phyloP scores from a whole-genome alignment of 2,113 vertebrate species.

The Gallinago undulata region DNA sequence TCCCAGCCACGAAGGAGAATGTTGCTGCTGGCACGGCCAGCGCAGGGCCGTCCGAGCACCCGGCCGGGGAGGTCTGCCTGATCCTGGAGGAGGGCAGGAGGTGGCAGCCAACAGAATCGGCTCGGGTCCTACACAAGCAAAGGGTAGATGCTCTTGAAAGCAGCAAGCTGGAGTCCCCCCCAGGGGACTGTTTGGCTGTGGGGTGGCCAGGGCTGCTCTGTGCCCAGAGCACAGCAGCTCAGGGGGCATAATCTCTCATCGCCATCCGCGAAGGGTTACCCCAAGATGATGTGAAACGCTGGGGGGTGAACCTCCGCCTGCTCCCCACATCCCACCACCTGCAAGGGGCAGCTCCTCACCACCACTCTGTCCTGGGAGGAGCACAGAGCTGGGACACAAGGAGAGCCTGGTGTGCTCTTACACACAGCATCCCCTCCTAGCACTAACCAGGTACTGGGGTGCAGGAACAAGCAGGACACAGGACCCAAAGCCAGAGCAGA shows the following conservation, averaged over 20 bases:
- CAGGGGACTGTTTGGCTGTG: rapidly evolving
- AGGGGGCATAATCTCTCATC: rapidly evolving
- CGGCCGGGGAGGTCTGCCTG: neutral
- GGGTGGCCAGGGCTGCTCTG: neutral
- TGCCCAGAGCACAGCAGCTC: neutral
- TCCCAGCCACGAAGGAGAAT: neutral
- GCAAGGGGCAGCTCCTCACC: neutral
- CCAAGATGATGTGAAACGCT: neutral
- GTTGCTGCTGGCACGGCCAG: slow-evolving; percentile 25
- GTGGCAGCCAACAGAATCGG: rapidly evolving
- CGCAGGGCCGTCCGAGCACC: neutral
- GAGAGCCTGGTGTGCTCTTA: neutral
- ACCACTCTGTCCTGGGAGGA: neutral
- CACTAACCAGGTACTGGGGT: rapidly evolving
- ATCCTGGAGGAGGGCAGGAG: neutral
- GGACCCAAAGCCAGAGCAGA: neutral
- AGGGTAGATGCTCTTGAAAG: rapidly evolving
- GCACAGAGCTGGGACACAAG: rapidly evolving
- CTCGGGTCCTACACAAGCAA: neutral
- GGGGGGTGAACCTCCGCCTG: neutral
- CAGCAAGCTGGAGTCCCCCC: rapidly evolving
- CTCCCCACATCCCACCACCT: neutral
- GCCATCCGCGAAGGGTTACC: neutral
- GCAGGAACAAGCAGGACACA: neutral
- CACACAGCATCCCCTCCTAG: neutral